These are phyloP conservation scores for Ceyx melanurus DNA, from an alignment of 2,113 vertebrate genomes.

Conservation along the genomic window DNA sequence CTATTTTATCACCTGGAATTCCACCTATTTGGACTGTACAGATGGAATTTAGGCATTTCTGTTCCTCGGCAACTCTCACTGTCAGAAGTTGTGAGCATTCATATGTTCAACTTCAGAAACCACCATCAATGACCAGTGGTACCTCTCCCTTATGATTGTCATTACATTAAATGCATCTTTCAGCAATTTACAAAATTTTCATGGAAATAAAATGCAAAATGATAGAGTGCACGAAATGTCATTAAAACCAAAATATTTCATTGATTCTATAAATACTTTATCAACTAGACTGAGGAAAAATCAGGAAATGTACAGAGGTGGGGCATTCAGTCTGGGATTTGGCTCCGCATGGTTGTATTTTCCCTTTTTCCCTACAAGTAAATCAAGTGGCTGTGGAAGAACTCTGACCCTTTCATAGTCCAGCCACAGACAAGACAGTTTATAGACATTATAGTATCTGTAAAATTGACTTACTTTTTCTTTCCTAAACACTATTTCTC, in stretches of 20 bases:
- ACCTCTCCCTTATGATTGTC: not conserved
- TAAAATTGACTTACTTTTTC: conserved; percentile 34
- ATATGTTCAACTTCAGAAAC: not conserved
- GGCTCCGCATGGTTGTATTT: not conserved
- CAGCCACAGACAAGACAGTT: not conserved
- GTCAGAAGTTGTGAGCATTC: not conserved
- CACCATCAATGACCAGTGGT: accelerated
- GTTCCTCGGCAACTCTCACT: not conserved
- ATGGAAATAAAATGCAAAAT: not conserved
- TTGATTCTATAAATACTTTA: not conserved
- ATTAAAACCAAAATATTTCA: not conserved
- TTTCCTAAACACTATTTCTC: conserved; percentile 48
- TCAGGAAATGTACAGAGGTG: not conserved
- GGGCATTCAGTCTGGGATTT: not conserved
- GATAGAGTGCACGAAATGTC: not conserved
- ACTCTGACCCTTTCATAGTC: not conserved
- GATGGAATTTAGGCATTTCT: not conserved
- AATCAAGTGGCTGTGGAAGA: not conserved
- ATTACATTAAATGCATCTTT: not conserved
- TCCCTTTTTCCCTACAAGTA: not conserved
- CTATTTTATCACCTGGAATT: not conserved
- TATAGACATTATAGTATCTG: not conserved
- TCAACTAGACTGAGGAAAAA: not conserved
- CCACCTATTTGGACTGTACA: not conserved
- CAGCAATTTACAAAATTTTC: not conserved